Evolutionary conservation across 2,888 invertebrate genomes (phyloP).

Genomic region (Mechanitis mazaeus): DNA sequence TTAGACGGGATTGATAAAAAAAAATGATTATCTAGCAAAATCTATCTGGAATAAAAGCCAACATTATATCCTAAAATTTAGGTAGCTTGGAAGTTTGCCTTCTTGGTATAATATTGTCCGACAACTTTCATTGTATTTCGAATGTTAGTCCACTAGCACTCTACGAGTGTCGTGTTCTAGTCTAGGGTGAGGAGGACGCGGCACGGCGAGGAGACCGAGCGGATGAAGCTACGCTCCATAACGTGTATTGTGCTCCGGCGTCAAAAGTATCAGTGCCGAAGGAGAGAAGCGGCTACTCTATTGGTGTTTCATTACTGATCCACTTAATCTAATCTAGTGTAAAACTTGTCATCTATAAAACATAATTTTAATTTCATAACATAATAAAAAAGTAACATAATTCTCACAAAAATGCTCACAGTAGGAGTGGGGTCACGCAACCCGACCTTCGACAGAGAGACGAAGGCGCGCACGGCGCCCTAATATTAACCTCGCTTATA

Average conservation of each 20-base stretch:
- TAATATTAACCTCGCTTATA: conserved; percentile 64
- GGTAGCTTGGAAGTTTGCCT: conserved; percentile 74
- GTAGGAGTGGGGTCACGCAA: conserved; percentile 68
- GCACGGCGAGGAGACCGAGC: conserved; percentile 39
- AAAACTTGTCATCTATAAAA: conserved; percentile 72
- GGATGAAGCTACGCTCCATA: conserved; percentile 23
- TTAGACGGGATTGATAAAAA: conserved; percentile 64
- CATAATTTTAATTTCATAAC: conserved; percentile 54
- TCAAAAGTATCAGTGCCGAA: conserved; percentile 68
- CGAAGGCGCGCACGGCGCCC: conserved; percentile 40
- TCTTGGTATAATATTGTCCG: conserved; percentile 73
- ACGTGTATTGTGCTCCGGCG: conserved; percentile 60
- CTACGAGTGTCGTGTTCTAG: conserved; percentile 72
- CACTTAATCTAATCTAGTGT: conserved; percentile 76
- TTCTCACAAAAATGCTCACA: conserved; percentile 75
- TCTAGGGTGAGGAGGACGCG: conserved; percentile 54
- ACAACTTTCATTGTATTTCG: conserved; percentile 69
- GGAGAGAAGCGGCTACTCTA: conserved; percentile 76
- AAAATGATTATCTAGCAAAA: conserved; percentile 74
- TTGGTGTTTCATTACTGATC: conserved; percentile 76
- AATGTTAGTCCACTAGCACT: conserved; percentile 67
- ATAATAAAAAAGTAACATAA: conserved; percentile 73
- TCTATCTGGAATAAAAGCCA: conserved; percentile 75
- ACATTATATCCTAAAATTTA: conserved; percentile 72
- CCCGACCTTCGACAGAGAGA: conserved; percentile 35